phyloP scores from a whole-genome alignment of 2,113 vertebrate genomes.

The Gymnobelideus leadbeateri region DNA sequence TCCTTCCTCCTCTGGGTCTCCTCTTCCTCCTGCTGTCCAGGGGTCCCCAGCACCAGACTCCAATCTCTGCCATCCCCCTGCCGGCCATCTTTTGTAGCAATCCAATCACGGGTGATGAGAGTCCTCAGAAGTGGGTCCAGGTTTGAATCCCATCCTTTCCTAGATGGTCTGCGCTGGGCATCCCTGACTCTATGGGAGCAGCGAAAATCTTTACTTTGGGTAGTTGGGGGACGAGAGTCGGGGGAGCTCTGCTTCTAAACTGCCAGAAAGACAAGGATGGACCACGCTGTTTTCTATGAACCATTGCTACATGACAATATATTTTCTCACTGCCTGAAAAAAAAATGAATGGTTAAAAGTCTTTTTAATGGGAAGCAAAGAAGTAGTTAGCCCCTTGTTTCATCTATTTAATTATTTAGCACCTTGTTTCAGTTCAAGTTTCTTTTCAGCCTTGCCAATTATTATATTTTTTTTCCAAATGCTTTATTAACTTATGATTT shows the following conservation, averaged over 20 bases:
- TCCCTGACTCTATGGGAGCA: not conserved
- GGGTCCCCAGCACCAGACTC: not conserved
- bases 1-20: conserved; percentile 22
- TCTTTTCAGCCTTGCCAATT: too few relatives aligned
- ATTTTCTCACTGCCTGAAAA: not conserved
- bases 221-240: not conserved
- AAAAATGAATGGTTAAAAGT: too few relatives aligned
- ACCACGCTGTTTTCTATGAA: not conserved
- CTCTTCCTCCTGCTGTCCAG: not conserved
- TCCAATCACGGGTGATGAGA: too few relatives aligned
- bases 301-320: not conserved
- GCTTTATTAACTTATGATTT: too few relatives aligned
- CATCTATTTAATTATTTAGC: too few relatives aligned
- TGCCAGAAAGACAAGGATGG: not conserved
- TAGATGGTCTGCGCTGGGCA: not conserved
- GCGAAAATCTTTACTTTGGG: not conserved
- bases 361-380: too few relatives aligned
- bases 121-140: not conserved
- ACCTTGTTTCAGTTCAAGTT: too few relatives aligned
- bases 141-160: not conserved
- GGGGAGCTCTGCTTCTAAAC: not conserved
- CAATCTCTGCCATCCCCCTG: not conserved
- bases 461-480: too few relatives aligned
- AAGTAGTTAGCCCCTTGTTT: too few relatives aligned
- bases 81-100: not conserved